Evolutionary conservation across 2,888 invertebrate genomes (phyloP).

Genomic region (Melanchra persicariae): DNA sequence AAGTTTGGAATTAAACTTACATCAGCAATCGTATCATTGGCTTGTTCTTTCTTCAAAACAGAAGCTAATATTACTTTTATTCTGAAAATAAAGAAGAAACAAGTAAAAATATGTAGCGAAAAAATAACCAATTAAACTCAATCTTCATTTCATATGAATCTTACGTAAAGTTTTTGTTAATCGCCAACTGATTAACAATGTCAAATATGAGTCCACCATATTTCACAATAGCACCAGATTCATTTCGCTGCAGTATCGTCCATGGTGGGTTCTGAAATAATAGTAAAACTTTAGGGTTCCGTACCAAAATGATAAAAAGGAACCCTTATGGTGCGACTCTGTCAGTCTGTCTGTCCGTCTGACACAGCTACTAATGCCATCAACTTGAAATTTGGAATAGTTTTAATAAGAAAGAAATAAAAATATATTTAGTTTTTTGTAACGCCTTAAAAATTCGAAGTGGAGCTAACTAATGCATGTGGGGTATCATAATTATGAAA

Average conservation of each 20-base stretch:
- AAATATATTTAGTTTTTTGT: too few species aligned
- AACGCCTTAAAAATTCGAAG: too few species aligned
- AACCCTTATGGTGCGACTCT: too few species aligned
- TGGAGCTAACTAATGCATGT: too few species aligned
- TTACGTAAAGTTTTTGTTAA: slow-evolving; percentile 95
- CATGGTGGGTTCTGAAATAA: slow-evolving; percentile 95
- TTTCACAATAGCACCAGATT: slow-evolving; percentile 89
- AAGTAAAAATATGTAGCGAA: not conserved
- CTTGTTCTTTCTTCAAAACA: slow-evolving; percentile 73
- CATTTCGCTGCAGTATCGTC: slow-evolving; percentile 93
- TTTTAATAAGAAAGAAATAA: too few species aligned
- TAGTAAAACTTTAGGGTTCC: too few species aligned
- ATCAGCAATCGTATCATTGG: slow-evolving; percentile 74
- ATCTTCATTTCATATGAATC: slow-evolving; percentile 40
- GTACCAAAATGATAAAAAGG: too few species aligned
- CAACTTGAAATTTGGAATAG: too few species aligned
- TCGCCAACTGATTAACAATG: slow-evolving; percentile 94
- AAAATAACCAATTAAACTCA: too few species aligned
- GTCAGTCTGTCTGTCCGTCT: too few species aligned
- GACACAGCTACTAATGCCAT: too few species aligned
- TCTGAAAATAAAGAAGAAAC: slow-evolving; percentile 71
- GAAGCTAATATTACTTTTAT: slow-evolving; percentile 80
- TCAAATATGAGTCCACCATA: slow-evolving; percentile 95
- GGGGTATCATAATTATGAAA: too few species aligned
- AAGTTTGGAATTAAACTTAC: slow-evolving; percentile 71